Percentiles rank a stretch among this genome's conserved stretches.
These are phyloP conservation scores for Eubasilissa splendida DNA, from an alignment of 2,888 invertebrate genomes.

Conservation along the genomic window DNA sequence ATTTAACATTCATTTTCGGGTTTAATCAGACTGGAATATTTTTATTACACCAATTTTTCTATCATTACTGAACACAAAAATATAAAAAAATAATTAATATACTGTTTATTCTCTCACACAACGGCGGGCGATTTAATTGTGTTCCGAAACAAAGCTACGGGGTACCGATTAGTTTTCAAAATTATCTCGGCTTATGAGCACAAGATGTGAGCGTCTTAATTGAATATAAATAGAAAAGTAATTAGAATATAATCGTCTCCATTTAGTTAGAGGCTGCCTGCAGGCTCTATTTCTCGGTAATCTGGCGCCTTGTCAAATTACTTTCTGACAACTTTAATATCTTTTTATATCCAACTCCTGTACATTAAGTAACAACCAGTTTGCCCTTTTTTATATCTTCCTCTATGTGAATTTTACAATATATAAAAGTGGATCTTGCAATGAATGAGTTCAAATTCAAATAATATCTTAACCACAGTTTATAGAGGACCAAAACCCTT, in stretches of 20 bases:
- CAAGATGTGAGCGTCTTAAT: slow-evolving; percentile 37
- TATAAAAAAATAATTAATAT: no score
- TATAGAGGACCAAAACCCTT: no score
- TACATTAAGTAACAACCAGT: background rate
- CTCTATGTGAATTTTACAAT: no score
- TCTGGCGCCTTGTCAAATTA: slow-evolving; percentile 42
- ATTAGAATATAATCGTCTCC: slow-evolving; percentile 42
- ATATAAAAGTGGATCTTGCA: no score
- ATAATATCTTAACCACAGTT: no score
- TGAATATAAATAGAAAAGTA: slow-evolving; percentile 45
- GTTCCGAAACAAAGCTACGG: slow-evolving; percentile 20
- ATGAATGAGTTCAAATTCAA: no score
- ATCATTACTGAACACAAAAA: no score
- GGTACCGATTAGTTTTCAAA: slow-evolving; percentile 15
- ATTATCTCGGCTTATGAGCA: background rate
- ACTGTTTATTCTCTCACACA: background rate
- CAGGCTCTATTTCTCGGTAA: slow-evolving; percentile 18
- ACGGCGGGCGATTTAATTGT: background rate
- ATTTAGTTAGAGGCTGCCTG: slow-evolving; percentile 18
- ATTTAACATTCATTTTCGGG: no score
- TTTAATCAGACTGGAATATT: no score
- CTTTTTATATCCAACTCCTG: slow-evolving; percentile 20
- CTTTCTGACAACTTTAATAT: slow-evolving; percentile 21
- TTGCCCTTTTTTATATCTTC: no score
- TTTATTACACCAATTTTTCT: no score